Evolutionary conservation across 2,113 vertebrate species (phyloP).

Genomic region (Nestor notabilis): DNA sequence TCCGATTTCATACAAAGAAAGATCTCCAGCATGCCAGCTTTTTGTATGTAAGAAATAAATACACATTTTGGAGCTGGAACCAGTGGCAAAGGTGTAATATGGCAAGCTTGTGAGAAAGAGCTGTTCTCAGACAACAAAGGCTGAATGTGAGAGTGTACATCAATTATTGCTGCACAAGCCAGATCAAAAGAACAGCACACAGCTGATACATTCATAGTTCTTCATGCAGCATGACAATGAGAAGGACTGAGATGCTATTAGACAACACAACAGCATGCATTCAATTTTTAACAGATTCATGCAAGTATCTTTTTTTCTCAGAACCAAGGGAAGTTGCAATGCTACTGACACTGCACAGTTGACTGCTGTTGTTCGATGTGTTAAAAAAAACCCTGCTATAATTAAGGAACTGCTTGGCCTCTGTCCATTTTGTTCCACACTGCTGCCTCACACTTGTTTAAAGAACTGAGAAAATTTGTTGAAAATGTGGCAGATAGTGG

Average conservation of each 20-base stretch:
- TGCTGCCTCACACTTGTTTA: slow-evolving; percentile 33
- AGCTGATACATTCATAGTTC: background rate
- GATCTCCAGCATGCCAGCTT: background rate
- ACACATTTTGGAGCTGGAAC: background rate
- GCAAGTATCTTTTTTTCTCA: background rate
- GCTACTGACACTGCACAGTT: background rate
- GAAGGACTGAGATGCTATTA: background rate
- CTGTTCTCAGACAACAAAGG: background rate
- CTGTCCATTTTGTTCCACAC: slow-evolving; percentile 35
- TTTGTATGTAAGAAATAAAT: background rate
- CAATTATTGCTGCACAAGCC: slow-evolving; percentile 13
- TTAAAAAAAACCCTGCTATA: background rate
- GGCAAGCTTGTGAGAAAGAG: background rate
- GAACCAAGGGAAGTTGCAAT: background rate
- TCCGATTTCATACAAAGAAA: background rate
- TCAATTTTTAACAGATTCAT: background rate
- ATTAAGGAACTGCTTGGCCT: slow-evolving; percentile 35
- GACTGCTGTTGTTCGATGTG: background rate
- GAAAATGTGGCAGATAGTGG: slow-evolving; percentile 29
- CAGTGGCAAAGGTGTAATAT: background rate
- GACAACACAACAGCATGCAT: background rate
- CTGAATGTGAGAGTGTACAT: background rate
- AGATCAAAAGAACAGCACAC: slow-evolving; percentile 26
- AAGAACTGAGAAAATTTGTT: slow-evolving; percentile 31
- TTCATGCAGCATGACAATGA: slow-evolving; percentile 26